A percentile compares a stretch with the other conserved stretches of the same genome.
These are phyloP conservation scores for Eretmochelys imbricata DNA, from an alignment of 2,113 vertebrate genomes.

Conservation along the genomic window DNA sequence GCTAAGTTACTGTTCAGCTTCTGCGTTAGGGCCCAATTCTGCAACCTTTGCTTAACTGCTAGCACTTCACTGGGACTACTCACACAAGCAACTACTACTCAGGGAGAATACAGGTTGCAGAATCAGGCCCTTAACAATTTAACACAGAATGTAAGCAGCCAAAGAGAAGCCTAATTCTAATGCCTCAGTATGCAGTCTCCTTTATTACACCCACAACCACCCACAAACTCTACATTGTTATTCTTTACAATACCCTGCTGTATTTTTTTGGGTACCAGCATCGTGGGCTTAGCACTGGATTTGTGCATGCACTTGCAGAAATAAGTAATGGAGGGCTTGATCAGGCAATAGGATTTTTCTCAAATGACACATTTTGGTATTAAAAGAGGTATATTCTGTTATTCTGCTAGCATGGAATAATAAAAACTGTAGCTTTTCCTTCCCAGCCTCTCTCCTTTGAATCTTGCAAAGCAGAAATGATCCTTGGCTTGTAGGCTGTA, in stretches of 20 bases:
- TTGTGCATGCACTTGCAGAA: conserved; percentile 57
- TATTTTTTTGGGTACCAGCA: conserved; percentile 67
- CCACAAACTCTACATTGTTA: conserved; percentile 63
- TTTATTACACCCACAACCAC: conserved; percentile 75
- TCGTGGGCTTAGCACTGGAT: conserved; percentile 58
- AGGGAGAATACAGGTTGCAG: conserved; percentile 48
- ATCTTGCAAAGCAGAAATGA: conserved; percentile 62
- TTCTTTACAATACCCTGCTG: conserved; percentile 71
- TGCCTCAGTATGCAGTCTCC: conserved; percentile 44
- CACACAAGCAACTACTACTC: not conserved
- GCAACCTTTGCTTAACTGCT: not conserved
- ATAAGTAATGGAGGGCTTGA: conserved; percentile 65
- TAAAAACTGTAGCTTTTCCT: conserved; percentile 55
- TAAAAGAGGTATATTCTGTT: conserved; percentile 72
- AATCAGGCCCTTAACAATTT: conserved; percentile 44
- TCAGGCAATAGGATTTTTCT: conserved; percentile 62
- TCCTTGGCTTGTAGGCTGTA: conserved; percentile 67
- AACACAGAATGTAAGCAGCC: conserved; percentile 60
- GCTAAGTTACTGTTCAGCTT: not conserved
- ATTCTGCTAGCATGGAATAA: conserved; percentile 76
- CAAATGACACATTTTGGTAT: conserved; percentile 72
- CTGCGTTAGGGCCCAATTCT: not conserved
- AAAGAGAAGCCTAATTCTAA: conserved; percentile 69
- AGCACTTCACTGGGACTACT: conserved; percentile 19
- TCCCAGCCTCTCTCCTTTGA: conserved; percentile 50